Conservation (phyloP, 2,888 invertebrate genomes). For the Ctena decussata region DNA sequence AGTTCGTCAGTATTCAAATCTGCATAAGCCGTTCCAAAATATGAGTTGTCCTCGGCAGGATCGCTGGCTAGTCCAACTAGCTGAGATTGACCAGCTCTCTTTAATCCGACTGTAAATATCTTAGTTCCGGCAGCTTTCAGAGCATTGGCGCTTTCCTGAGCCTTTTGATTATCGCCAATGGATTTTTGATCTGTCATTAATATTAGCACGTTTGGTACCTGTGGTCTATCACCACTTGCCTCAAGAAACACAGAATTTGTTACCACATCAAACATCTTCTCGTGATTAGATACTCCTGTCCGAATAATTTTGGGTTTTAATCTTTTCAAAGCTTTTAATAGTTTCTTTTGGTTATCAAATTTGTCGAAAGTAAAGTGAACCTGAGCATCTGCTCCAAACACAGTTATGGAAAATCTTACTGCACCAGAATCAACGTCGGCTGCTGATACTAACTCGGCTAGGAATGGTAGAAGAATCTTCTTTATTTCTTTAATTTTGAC, state of each 20-base stretch:
- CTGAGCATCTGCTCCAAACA: conserved; percentile 81
- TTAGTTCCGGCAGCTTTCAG: conserved; percentile 48
- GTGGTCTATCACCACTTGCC: conserved; percentile 58
- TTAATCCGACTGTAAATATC: conserved; percentile 62
- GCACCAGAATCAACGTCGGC: conserved; percentile 69
- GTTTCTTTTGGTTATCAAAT: conserved; percentile 54
- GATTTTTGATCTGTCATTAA: conserved; percentile 67
- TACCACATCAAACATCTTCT: conserved; percentile 54
- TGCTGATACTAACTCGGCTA: conserved; percentile 59
- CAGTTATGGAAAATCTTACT: conserved; percentile 79
- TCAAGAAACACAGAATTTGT: conserved; percentile 56
- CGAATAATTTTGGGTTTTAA: conserved; percentile 47
- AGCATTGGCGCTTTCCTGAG: conserved; percentile 35
- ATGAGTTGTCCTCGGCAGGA: conserved; percentile 60
- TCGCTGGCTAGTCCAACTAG: conserved; percentile 67
- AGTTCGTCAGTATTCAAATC: conserved; percentile 59
- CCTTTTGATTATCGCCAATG: conserved; percentile 20
- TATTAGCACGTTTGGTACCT: conserved; percentile 60
- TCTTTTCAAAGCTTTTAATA: conserved; percentile 60
- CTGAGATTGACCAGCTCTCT: conserved; percentile 50
- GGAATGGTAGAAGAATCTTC: conserved; percentile 58
- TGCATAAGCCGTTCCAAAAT: conserved; percentile 38
- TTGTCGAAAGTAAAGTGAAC: conserved; percentile 68
- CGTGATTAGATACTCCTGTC: conserved; percentile 46
- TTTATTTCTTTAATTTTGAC: conserved; percentile 65